phyloP scores from a whole-genome alignment of 1,140 invertebrate species.

The Temnothorax longispinosus region DNA sequence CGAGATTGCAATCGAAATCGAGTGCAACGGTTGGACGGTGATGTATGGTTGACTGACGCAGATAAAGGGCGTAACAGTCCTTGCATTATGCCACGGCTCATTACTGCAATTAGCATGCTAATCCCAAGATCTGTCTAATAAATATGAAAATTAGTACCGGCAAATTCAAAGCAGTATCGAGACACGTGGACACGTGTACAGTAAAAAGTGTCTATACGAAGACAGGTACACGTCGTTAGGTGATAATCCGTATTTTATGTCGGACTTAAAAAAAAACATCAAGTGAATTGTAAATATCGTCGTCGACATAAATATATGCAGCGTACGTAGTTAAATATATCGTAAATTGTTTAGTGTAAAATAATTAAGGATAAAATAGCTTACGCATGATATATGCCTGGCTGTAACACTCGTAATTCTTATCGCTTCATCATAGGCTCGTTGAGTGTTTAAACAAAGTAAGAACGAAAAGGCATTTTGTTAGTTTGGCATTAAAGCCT shows the following conservation, averaged over 20 bases:
- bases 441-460: constrained; percentile 54
- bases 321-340: not conserved
- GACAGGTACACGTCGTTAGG: constrained; percentile 31
- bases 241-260: constrained; percentile 6
- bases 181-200: constrained; percentile 28
- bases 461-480: constrained; percentile 37
- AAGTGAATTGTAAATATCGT: not conserved
- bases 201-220: constrained; percentile 18
- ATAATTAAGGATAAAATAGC: constrained; percentile 17
- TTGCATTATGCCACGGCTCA: constrained; percentile 50
- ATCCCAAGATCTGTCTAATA: constrained; percentile 65
- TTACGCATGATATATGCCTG: not conserved
- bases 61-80: constrained; percentile 40
- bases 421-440: constrained; percentile 49
- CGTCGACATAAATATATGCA: not conserved
- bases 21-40: constrained; percentile 17
- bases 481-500: constrained; percentile 39
- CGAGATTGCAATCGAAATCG: constrained; percentile 25
- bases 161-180: constrained; percentile 57
- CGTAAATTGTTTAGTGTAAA: constrained; percentile 10
- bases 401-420: constrained; percentile 38
- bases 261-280: not conserved
- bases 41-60: constrained; percentile 37
- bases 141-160: constrained; percentile 70
- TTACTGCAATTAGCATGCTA: constrained; percentile 73